Base-by-base conservation (phyloP, 1,140 invertebrate species). In the Battus philenor region DNA sequence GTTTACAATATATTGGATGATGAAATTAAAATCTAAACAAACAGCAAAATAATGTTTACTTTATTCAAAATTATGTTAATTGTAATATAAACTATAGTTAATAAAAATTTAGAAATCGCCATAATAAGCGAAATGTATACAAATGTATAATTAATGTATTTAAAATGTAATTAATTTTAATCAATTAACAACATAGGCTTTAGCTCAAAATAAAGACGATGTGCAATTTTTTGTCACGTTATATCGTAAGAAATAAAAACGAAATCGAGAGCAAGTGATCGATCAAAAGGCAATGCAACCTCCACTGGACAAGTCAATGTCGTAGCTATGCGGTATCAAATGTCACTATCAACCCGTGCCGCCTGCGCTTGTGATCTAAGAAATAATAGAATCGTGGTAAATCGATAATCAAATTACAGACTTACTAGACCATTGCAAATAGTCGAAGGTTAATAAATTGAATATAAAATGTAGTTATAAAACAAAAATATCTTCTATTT, bases 231-330 rank as follows among this genome's bases (percentile, higher is more conserved):
- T 41, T 41, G 29, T 27, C 38, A 29, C 36, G 17, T 41, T 41
- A 22, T 41, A 2, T 10, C 24, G 29, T 11, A 29, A 41, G 7
- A 41, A 41, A 15, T 16, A 41, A 16, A 41, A 22, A 41, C n/a
- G 17, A 41, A 41, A 41, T 41, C 13, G 38, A 41, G 38, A 41
- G 22, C 38, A 41, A 29, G n/a, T 17, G 24, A 41, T 41, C 38
- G 22, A 41, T 41, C 38, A 41, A 41, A 29, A 18, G n/a, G 12
- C 38, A 27, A 41, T n/a, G 38, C 24, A 41, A 41, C 38, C 38
- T 41, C 24, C 24, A 5, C 6, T 1, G 13, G 38, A 41, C 38
- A 41, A 22, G 6, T 41, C 38, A 41, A 41, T 41, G 38, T 10
- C 38, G 15, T 1, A 26, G 13, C 12, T 41, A 6, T 11, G 6